A percentile compares a stretch with the other conserved stretches of the same genome.
These are phyloP conservation scores for Brachionus sp. DNA, from an alignment of 1,140 invertebrate species.

Conservation along the genomic window DNA sequence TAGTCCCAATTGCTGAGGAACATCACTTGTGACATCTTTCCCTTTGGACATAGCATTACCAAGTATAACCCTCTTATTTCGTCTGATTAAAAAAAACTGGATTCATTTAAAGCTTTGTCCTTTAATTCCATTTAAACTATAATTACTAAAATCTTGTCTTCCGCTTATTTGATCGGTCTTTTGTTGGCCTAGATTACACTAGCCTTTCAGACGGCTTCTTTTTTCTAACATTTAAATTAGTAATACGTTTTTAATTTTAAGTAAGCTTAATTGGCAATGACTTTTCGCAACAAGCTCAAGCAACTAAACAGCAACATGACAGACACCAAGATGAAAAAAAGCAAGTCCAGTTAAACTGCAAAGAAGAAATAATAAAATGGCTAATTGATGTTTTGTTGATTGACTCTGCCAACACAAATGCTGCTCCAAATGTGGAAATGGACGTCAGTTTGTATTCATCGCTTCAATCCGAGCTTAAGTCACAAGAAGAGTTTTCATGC, in stretches of 20 bases:
- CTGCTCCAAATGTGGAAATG: not conserved
- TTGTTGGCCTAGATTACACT: no score
- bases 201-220: no score
- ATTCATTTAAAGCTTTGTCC: no score
- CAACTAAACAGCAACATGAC: not conserved
- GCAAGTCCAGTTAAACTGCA: slow-evolving; percentile 15
- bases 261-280: not conserved
- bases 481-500: not conserved
- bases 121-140: no score
- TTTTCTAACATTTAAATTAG: no score
- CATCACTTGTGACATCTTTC: no score
- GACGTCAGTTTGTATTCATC: not conserved
- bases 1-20: no score
- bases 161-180: no score
- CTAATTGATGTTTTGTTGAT: slow-evolving; percentile 27
- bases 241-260: not conserved
- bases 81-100: no score
- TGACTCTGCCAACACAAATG: not conserved
- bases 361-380: slow-evolving; percentile 45
- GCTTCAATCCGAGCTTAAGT: not conserved
- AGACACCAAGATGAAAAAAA: slow-evolving; percentile 5
- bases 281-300: not conserved
- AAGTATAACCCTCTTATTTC: no score
- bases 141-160: no score
- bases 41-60: no score